A percentile compares a stretch with the other conserved stretches of the same genome.
Evolutionary conservation across 2,113 vertebrate species (phyloP).

Genomic region (Sardina pilchardus): DNA sequence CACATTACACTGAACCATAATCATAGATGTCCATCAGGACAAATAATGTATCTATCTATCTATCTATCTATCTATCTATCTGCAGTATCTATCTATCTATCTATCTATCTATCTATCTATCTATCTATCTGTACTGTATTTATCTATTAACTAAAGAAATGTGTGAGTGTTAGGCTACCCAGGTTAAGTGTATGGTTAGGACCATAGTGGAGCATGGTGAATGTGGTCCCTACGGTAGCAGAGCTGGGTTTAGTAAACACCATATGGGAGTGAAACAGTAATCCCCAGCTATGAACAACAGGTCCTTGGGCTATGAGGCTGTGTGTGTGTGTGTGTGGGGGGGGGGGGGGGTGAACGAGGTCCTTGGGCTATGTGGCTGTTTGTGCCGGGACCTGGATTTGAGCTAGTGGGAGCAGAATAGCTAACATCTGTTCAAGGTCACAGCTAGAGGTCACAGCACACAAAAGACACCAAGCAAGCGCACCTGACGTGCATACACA

Average conservation of each 20-base stretch:
- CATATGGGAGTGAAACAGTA: neutral
- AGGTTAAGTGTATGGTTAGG: no score
- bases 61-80: no score
- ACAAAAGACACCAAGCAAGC: neutral
- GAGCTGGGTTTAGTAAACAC: neutral
- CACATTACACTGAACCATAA: no score
- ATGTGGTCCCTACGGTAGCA: neutral
- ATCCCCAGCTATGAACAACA: neutral
- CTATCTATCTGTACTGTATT: no score
- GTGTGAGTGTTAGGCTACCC: no score
- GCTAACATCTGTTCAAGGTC: neutral
- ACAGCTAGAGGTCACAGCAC: neutral
- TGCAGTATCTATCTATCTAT: no score
- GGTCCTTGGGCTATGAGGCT: neutral
- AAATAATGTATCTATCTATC: no score
- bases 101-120: no score
- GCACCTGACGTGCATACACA: neutral
- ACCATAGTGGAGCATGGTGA: neutral
- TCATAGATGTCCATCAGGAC: no score
- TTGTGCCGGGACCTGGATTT: neutral
- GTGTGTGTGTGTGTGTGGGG: neutral
- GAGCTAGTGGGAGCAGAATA: neutral
- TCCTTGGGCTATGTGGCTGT: neutral
- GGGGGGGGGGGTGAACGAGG: neutral
- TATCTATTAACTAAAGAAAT: no score